These are phyloP conservation scores for Charaxes varanes DNA, from an alignment of 1,140 invertebrate species.

Conservation along the genomic window DNA sequence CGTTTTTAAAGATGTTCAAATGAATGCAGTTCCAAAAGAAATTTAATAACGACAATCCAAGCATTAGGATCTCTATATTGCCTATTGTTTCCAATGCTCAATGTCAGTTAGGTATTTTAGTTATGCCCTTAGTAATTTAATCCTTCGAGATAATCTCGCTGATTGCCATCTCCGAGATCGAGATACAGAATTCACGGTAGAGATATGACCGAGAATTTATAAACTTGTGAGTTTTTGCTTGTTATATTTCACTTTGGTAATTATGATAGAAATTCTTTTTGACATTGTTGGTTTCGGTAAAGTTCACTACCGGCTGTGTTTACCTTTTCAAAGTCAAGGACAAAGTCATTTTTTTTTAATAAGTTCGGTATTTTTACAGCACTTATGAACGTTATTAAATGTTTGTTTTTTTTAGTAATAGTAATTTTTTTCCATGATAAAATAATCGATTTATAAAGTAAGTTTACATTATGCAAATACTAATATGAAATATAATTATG, in stretches of 20 bases:
- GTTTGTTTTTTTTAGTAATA: too few species aligned
- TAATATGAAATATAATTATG: too few species aligned
- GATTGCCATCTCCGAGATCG: constrained; percentile 26
- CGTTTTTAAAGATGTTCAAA: background rate
- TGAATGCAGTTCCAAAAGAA: background rate
- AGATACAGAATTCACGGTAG: constrained; percentile 26
- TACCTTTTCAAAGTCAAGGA: too few species aligned
- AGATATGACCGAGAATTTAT: constrained; percentile 11
- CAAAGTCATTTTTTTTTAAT: too few species aligned
- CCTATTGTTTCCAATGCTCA: constrained; percentile 42
- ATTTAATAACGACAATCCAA: constrained; percentile 28
- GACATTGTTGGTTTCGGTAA: background rate
- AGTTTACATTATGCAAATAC: too few species aligned
- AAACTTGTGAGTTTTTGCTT: constrained; percentile 8
- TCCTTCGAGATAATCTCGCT: constrained; percentile 21
- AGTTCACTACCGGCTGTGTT: too few species aligned
- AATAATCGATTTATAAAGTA: too few species aligned
- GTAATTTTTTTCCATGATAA: too few species aligned
- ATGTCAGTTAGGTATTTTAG: constrained; percentile 31
- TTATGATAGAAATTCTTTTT: constrained; percentile 1
- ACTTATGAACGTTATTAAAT: too few species aligned
- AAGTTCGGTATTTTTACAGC: too few species aligned
- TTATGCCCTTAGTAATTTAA: constrained; percentile 20
- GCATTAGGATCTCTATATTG: constrained; percentile 43
- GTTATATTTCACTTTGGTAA: constrained; percentile 6